Conservation (phyloP, 2,888 invertebrate genomes). For the Nomada fucata region DNA sequence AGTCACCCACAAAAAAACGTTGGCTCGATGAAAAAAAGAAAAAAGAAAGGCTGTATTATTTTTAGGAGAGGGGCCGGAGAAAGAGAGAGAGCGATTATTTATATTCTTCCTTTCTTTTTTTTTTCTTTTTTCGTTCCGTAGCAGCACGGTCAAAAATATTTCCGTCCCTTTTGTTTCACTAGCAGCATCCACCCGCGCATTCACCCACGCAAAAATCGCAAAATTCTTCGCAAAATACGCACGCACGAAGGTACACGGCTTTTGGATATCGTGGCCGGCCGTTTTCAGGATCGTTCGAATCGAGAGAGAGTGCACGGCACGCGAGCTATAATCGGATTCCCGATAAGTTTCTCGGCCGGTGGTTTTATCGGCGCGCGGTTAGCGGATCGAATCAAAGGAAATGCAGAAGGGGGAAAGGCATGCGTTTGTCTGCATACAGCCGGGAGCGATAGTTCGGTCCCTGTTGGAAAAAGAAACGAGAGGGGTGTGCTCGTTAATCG, state of each 20-base stretch:
- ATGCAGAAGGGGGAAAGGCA: constrained; percentile 41
- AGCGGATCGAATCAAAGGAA: constrained; percentile 41
- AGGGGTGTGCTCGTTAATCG: constrained; percentile 35
- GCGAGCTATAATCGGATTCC: constrained; percentile 28
- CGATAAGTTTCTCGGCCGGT: constrained; percentile 24
- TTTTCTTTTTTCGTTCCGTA: constrained; percentile 1
- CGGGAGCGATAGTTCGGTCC: constrained; percentile 28
- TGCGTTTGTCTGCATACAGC: constrained; percentile 39
- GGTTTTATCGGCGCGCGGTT: constrained; percentile 16
- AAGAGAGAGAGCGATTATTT: neutral
- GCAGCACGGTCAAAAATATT: constrained; percentile 33
- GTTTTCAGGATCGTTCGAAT: constrained; percentile 47
- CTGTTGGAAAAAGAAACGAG: constrained; percentile 41
- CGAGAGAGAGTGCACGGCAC: constrained; percentile 19
- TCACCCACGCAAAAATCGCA: constrained; percentile 74
- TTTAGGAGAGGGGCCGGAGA: constrained; percentile 5
- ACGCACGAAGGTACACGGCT: constrained; percentile 37
- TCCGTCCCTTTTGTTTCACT: constrained; percentile 34
- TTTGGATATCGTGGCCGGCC: constrained; percentile 26
- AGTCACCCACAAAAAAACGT: constrained; percentile 74
- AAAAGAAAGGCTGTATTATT: constrained; percentile 15
- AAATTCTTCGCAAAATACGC: constrained; percentile 66
- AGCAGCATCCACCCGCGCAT: constrained; percentile 74
- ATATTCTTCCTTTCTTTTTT: neutral
- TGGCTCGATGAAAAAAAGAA: constrained; percentile 64